Conservation (phyloP, 2,797 vertebrate genomes). For the Natrix natrix region DNA sequence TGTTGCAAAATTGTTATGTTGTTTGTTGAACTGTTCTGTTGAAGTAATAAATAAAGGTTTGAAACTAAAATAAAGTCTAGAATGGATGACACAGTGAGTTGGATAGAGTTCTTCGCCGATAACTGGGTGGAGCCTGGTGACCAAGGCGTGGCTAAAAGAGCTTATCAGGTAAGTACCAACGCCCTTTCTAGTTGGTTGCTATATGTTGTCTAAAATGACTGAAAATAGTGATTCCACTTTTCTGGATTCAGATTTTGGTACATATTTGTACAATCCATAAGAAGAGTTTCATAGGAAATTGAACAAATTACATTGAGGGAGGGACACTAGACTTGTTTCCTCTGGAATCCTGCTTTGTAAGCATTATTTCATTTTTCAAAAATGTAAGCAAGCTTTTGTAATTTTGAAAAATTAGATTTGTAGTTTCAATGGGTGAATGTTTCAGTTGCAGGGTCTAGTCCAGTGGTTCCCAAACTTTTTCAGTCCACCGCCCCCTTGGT, state of each 20-base stretch:
- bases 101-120: no score
- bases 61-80: no score
- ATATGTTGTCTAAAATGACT: not conserved
- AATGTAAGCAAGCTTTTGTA: not conserved
- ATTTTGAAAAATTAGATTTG: not conserved
- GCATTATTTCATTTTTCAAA: not conserved
- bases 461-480: no score
- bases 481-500: no score
- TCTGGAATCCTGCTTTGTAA: not conserved
- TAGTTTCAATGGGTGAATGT: not conserved
- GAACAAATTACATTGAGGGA: not conserved
- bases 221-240: not conserved
- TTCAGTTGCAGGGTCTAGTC: not conserved
- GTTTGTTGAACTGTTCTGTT: no score
- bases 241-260: not conserved
- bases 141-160: no score
- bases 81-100: no score
- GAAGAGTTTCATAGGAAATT: not conserved
- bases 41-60: no score
- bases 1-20: no score
- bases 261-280: not conserved
- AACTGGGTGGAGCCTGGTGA: no score
- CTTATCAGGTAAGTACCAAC: no score
- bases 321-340: not conserved
- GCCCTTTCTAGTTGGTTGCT: not conserved